These are phyloP conservation scores for Callorhinus ursinus DNA, from an alignment of 2,113 vertebrate species.

Conservation along the genomic window DNA sequence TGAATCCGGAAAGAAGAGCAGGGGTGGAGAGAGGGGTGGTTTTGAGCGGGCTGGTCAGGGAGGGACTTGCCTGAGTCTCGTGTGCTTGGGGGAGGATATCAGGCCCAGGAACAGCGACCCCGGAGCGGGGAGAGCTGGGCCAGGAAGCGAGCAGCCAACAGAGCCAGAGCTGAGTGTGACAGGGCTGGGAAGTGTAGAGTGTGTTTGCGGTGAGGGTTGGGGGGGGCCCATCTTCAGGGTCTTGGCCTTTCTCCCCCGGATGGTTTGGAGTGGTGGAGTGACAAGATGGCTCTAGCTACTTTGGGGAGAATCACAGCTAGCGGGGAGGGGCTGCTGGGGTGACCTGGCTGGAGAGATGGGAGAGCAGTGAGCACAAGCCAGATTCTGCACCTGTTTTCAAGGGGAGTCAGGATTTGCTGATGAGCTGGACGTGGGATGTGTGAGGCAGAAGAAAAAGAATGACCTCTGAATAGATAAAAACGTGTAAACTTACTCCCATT, in stretches of 20 bases:
- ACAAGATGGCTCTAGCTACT: neutral
- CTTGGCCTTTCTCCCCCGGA: neutral
- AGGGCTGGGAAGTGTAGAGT: fast-evolving
- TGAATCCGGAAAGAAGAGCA: neutral
- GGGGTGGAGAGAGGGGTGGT: neutral
- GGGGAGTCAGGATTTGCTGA: neutral
- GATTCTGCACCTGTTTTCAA: neutral
- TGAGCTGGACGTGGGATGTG: neutral
- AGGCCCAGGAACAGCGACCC: no score
- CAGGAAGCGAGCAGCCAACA: neutral
- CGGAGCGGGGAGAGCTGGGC: neutral
- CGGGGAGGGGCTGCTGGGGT: neutral
- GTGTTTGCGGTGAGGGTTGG: neutral
- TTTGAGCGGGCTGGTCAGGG: neutral
- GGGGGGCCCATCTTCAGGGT: neutral
- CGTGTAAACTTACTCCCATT: neutral
- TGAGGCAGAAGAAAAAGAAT: neutral
- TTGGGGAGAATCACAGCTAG: no score
- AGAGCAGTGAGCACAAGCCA: no score
- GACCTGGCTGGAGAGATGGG: no score
- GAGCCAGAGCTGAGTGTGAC: neutral
- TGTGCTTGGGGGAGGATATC: no score
- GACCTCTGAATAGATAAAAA: neutral
- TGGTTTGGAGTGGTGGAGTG: neutral
- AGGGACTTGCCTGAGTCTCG: neutral